phyloP scores from a whole-genome alignment of 2,797 vertebrate species.

The Bradypodion ventrale region DNA sequence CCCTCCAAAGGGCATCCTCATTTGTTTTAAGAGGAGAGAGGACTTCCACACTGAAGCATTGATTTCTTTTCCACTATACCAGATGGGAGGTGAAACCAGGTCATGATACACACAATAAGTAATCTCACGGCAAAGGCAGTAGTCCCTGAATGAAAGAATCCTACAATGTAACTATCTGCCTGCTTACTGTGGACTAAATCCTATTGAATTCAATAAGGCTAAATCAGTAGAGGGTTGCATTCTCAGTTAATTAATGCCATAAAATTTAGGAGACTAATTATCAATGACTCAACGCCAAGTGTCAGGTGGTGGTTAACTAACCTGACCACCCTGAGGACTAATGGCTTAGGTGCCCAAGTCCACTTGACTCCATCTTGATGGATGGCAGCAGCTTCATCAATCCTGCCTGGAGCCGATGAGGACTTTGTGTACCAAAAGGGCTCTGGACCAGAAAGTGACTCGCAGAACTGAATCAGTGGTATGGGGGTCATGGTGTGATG shows the following conservation, averaged over 20 bases:
- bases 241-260: not conserved
- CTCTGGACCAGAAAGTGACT: no score
- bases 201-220: not conserved
- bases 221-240: not conserved
- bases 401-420: no score
- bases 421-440: no score
- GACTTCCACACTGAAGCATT: not conserved
- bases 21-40: not conserved
- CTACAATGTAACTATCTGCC: not conserved
- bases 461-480: no score
- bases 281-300: not conserved
- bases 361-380: no score
- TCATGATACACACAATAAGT: not conserved
- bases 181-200: not conserved
- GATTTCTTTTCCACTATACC: not conserved
- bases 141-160: not conserved
- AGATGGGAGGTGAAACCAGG: not conserved
- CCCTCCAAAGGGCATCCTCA: not conserved
- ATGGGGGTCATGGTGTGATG: no score
- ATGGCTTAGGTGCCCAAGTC: no score
- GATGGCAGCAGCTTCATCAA: no score
- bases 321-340: no score
- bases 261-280: not conserved
- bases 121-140: not conserved
- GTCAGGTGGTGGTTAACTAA: no score